Percentiles rank a stretch among this genome's conserved stretches.
Conservation (phyloP, 2,888 invertebrate genomes). For the Xiphydria camelus region DNA sequence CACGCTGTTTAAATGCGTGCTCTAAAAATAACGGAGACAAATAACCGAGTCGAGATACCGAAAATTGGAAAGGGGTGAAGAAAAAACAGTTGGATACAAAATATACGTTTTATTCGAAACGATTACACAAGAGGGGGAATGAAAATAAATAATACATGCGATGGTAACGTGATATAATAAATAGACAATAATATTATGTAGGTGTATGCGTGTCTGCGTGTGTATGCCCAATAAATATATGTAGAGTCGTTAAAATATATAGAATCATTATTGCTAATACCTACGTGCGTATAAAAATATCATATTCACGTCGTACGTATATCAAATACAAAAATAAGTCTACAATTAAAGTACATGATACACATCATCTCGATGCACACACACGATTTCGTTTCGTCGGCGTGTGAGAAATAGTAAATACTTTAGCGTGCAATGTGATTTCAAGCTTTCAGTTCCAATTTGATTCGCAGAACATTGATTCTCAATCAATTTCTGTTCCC, state of each 20-base stretch:
- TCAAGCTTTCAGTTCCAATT: too few species aligned
- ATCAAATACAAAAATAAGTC: slow-evolving; percentile 30
- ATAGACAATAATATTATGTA: slow-evolving; percentile 35
- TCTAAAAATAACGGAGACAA: too few species aligned
- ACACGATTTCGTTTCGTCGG: too few species aligned
- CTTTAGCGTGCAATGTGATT: too few species aligned
- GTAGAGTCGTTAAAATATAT: slow-evolving; percentile 3
- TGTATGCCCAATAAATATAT: slow-evolving; percentile 47
- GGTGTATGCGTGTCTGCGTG: slow-evolving; percentile 17
- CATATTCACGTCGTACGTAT: slow-evolving; percentile 20
- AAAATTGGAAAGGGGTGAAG: too few species aligned
- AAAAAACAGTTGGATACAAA: slow-evolving; percentile 31
- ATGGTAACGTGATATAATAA: slow-evolving; percentile 55
- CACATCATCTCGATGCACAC: too few species aligned
- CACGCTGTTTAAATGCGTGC: too few species aligned
- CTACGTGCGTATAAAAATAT: slow-evolving; percentile 19
- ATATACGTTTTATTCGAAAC: slow-evolving; percentile 45
- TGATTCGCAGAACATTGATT: too few species aligned
- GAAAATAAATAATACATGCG: slow-evolving; percentile 52
- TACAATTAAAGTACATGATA: slow-evolving; percentile 29
- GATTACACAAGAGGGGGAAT: slow-evolving; percentile 45
- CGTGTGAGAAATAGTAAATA: too few species aligned
- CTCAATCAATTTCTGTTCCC: too few species aligned
- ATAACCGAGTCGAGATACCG: too few species aligned
- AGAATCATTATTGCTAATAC: slow-evolving; percentile 13